Evolutionary conservation across 2,797 vertebrate genomes (phyloP).

Genomic region (Balearica regulorum): DNA sequence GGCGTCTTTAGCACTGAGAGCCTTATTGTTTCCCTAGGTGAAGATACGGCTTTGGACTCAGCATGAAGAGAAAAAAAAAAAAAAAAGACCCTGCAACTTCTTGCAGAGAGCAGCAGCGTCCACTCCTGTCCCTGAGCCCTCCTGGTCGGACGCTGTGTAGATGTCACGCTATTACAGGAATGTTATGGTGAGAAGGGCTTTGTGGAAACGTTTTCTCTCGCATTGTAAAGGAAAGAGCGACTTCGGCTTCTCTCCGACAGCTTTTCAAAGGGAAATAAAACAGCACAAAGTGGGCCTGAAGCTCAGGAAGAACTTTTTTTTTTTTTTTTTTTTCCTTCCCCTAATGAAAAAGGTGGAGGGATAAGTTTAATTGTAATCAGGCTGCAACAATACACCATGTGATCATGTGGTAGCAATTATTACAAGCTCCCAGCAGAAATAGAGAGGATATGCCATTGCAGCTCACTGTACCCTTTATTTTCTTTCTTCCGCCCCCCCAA

Average conservation of each 20-base stretch:
- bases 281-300: conserved; percentile 32
- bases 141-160: not conserved
- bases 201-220: not conserved
- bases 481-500: too few relatives aligned
- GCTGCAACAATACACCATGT: conserved; percentile 58
- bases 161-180: conserved; percentile 35
- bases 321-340: not conserved
- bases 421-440: conserved; percentile 38
- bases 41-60: not conserved
- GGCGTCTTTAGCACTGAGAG: not conserved
- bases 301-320: conserved; percentile 44
- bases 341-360: conserved; percentile 51
- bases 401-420: conserved; percentile 70
- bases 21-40: not conserved
- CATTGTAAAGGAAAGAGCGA: not conserved
- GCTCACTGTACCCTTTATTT: not conserved
- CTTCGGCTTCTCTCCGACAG: not conserved
- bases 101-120: not conserved
- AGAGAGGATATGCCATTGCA: not conserved
- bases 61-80: not conserved
- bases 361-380: conserved; percentile 62
- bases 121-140: not conserved
- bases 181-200: not conserved
- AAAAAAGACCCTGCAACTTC: not conserved
- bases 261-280: conserved; percentile 35